Percentiles rank a stretch among this genome's conserved stretches.
Conservation (phyloP, 2,113 vertebrate genomes). For the Misgurnus mizolepis region DNA sequence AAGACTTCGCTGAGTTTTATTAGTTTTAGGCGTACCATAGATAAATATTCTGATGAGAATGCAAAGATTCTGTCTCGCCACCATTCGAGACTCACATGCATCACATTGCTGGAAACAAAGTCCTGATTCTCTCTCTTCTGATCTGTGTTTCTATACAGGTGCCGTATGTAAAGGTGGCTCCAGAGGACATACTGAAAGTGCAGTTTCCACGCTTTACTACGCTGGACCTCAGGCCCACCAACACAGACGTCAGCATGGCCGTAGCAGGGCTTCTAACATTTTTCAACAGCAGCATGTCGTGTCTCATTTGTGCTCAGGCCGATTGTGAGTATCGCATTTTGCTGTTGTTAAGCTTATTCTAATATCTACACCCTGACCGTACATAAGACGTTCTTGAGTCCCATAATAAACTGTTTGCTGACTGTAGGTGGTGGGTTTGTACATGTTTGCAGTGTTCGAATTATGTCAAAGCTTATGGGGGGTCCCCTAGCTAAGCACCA, state of each 20-base stretch:
- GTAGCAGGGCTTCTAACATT: conserved; percentile 93
- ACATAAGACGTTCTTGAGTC: too few relatives aligned
- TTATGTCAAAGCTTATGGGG: too few relatives aligned
- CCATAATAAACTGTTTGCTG: too few relatives aligned
- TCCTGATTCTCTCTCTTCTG: not conserved
- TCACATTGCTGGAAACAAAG: conserved; percentile 51
- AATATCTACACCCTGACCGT: too few relatives aligned
- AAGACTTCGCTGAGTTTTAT: conserved; percentile 42
- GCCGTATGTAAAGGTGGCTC: conserved; percentile 96
- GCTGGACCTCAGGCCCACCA: conserved; percentile 94
- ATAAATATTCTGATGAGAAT: conserved; percentile 42
- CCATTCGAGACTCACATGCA: conserved; percentile 5
- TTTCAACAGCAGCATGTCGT: conserved; percentile 95
- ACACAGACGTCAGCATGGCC: conserved; percentile 94
- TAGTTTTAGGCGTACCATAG: conserved; percentile 30
- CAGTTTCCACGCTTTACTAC: conserved; percentile 96
- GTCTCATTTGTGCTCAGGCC: conserved; percentile 97
- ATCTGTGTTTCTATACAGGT: conserved; percentile 75
- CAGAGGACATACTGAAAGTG: conserved; percentile 94
- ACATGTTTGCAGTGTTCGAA: too few relatives aligned
- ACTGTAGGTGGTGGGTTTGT: too few relatives aligned
- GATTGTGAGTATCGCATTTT: conserved; percentile 84
- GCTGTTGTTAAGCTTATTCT: too few relatives aligned
- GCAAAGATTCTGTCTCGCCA: conserved; percentile 12
- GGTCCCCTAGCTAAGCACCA: too few relatives aligned